phyloP scores from a whole-genome alignment of 2,888 invertebrate genomes.

The Acrobasis consociella region DNA sequence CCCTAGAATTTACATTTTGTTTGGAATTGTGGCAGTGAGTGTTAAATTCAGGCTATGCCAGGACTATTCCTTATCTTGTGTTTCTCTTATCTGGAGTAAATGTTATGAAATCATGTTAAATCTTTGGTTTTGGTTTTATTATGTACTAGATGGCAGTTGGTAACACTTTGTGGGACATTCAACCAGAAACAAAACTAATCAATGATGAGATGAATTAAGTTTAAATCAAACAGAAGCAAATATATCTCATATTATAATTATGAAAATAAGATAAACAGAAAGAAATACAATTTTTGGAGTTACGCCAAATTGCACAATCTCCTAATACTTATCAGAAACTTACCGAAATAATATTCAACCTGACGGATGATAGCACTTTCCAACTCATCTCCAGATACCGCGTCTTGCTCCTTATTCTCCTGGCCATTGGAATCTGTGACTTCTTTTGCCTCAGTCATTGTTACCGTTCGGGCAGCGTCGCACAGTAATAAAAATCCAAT shows the following conservation, averaged over 20 bases:
- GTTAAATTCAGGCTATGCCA: too few species aligned
- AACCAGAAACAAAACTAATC: too few species aligned
- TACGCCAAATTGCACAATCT: not conserved
- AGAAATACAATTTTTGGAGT: not conserved
- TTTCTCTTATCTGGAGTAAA: too few species aligned
- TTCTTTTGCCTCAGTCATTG: slow-evolving; percentile 71
- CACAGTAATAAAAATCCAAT: not conserved
- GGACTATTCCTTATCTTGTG: too few species aligned
- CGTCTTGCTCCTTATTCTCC: slow-evolving; percentile 48
- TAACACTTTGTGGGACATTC: too few species aligned
- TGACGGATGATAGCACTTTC: slow-evolving; percentile 86
- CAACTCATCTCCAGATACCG: slow-evolving; percentile 55
- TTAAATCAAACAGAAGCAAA: too few species aligned
- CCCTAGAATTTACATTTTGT: too few species aligned
- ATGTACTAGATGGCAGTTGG: too few species aligned
- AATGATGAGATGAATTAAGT: too few species aligned
- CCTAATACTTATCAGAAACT: slow-evolving; percentile 35
- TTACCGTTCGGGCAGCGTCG: slow-evolving; percentile 24
- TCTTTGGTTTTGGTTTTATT: too few species aligned
- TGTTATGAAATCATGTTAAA: too few species aligned
- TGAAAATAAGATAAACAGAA: not conserved
- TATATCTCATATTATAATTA: not conserved
- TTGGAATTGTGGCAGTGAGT: too few species aligned
- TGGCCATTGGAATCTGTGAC: slow-evolving; percentile 56
- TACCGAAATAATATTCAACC: slow-evolving; percentile 85